Percentiles rank a stretch among this genome's conserved stretches.
These are phyloP conservation scores for Nicator chloris DNA, from an alignment of 2,113 vertebrate genomes.

Conservation along the genomic window DNA sequence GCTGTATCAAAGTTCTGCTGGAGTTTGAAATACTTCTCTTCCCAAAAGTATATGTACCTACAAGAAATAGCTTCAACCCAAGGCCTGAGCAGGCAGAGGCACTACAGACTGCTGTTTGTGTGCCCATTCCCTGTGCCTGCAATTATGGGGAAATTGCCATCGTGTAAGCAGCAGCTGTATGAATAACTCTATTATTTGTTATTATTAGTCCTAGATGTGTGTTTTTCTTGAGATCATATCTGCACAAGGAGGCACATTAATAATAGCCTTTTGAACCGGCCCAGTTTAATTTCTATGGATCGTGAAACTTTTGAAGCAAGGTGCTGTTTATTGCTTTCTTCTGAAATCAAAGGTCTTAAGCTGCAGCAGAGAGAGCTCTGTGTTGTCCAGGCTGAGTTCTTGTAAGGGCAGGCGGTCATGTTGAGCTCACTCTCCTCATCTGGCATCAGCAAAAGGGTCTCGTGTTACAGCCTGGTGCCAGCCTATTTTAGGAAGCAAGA, in stretches of 20 bases:
- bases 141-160: conserved; percentile 48
- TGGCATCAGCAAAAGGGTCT: not conserved
- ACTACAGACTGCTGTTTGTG: conserved; percentile 46
- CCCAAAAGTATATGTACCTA: not conserved
- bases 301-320: conserved; percentile 13
- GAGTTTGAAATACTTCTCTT: not conserved
- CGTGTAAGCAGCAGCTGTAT: conserved; percentile 27
- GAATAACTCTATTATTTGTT: conserved; percentile 63
- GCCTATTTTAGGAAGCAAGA: not conserved
- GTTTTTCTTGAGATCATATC: conserved; percentile 59
- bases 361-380: not conserved
- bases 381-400: not conserved
- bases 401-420: not conserved
- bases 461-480: not conserved
- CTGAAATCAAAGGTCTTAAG: not conserved
- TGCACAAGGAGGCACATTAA: conserved; percentile 29
- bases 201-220: conserved; percentile 49
- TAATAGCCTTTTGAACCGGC: conserved; percentile 25
- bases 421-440: not conserved
- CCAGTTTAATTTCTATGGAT: not conserved
- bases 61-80: not conserved
- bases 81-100: not conserved
- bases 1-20: not conserved
- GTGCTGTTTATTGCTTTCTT: conserved; percentile 18
- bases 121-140: conserved; percentile 5